Conservation (phyloP, 2,797 vertebrate species). For the Chrysocyon brachyurus region DNA sequence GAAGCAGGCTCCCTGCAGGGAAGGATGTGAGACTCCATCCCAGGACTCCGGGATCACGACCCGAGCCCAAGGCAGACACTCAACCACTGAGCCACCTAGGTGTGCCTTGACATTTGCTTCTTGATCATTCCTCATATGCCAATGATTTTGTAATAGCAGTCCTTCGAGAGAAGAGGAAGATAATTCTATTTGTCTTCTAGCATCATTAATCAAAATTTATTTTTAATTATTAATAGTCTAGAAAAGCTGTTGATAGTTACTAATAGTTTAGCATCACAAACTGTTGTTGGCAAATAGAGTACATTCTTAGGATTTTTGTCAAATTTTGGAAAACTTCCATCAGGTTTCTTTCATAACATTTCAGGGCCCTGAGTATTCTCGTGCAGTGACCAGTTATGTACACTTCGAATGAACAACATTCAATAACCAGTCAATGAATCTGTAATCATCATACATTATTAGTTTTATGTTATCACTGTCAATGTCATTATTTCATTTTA, state of each 20-base stretch:
- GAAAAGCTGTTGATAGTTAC: neutral
- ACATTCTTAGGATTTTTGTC: slow-evolving; percentile 12
- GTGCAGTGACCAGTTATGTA: neutral
- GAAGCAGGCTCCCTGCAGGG: no score
- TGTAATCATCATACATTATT: neutral
- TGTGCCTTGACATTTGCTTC: neutral
- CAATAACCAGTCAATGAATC: neutral
- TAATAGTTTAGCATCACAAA: neutral
- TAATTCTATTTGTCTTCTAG: slow-evolving; percentile 8
- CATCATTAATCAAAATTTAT: neutral
- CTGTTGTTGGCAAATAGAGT: neutral
- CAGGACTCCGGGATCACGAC: no score
- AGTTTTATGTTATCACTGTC: neutral
- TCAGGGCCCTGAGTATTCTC: neutral
- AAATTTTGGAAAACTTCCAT: neutral
- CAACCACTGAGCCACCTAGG: no score
- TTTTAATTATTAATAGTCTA: slow-evolving; percentile 21
- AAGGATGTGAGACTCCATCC: no score
- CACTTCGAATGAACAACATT: neutral
- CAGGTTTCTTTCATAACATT: neutral
- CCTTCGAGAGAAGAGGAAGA: neutral
- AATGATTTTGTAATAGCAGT: neutral
- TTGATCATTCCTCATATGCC: neutral
- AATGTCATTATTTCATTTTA: neutral
- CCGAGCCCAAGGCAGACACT: no score